These are phyloP conservation scores for Drosophila sturtevanti DNA, from an alignment of 1,140 invertebrate genomes.

Conservation along the genomic window DNA sequence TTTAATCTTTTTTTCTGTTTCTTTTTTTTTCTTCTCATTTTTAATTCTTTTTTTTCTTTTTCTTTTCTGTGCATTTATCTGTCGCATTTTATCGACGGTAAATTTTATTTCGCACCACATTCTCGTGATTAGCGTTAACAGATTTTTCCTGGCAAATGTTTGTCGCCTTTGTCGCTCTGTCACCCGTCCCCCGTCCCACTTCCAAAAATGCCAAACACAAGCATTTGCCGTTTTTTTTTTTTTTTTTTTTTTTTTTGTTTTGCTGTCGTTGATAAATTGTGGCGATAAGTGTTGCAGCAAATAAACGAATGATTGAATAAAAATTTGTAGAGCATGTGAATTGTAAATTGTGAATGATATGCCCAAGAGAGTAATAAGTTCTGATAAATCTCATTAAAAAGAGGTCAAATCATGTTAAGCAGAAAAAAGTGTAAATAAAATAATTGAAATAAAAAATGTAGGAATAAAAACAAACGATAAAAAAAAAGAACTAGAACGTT, in stretches of 20 bases:
- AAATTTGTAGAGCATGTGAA: constrained; percentile 8
- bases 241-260: constrained; percentile 1
- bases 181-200: too few species aligned
- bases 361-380: neutral
- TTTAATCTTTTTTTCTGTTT: neutral
- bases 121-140: constrained; percentile 49
- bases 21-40: too few species aligned
- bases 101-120: constrained; percentile 48
- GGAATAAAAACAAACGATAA: too few species aligned
- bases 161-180: constrained; percentile 22
- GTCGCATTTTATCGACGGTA: constrained; percentile 30
- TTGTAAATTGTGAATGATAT: neutral
- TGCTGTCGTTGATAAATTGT: constrained; percentile 23
- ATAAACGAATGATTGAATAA: neutral
- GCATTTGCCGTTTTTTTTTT: neutral
- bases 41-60: too few species aligned
- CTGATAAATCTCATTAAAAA: too few species aligned
- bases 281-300: constrained; percentile 8
- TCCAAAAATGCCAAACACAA: constrained; percentile 1
- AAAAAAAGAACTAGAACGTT: too few species aligned
- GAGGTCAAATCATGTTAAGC: too few species aligned
- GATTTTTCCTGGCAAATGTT: constrained; percentile 68
- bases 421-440: too few species aligned
- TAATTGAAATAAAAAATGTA: too few species aligned
- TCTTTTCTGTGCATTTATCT: constrained; percentile 41